Evolutionary conservation across 2,113 vertebrate genomes (phyloP).

Genomic region (Tachysurus fulvidraco): DNA sequence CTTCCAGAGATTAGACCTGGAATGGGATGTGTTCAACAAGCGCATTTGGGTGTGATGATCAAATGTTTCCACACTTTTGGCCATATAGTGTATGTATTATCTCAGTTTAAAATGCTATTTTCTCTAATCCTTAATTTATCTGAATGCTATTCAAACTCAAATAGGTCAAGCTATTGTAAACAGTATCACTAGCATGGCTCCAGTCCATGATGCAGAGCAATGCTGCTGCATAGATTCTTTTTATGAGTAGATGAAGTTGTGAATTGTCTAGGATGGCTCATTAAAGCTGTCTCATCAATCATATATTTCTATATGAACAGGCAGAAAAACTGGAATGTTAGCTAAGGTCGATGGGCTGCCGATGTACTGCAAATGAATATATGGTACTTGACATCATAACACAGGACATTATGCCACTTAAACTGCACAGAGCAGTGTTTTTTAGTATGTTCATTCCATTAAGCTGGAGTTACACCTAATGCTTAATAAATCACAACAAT

Average conservation of each 20-base stretch:
- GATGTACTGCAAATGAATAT: background rate
- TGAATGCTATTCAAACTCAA: background rate
- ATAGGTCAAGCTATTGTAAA: slow-evolving; percentile 46
- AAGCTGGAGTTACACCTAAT: slow-evolving; percentile 36
- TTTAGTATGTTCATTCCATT: slow-evolving; percentile 2
- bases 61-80: background rate
- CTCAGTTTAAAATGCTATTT: background rate
- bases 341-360: background rate
- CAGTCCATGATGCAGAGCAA: slow-evolving; percentile 56
- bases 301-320: background rate
- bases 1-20: background rate
- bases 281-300: background rate
- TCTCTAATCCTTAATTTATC: background rate
- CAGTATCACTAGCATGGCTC: slow-evolving; percentile 51
- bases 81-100: background rate
- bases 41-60: background rate
- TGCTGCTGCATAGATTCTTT: slow-evolving; percentile 54
- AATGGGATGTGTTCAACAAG: background rate
- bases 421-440: background rate
- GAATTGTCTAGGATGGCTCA: slow-evolving; percentile 21
- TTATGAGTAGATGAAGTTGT: slow-evolving; percentile 27
- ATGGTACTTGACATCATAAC: background rate
- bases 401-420: background rate
- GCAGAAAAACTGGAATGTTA: background rate
- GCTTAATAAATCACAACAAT: slow-evolving; percentile 40